phyloP scores from a whole-genome alignment of 2,888 invertebrate species.

The Copidosoma aretas region DNA sequence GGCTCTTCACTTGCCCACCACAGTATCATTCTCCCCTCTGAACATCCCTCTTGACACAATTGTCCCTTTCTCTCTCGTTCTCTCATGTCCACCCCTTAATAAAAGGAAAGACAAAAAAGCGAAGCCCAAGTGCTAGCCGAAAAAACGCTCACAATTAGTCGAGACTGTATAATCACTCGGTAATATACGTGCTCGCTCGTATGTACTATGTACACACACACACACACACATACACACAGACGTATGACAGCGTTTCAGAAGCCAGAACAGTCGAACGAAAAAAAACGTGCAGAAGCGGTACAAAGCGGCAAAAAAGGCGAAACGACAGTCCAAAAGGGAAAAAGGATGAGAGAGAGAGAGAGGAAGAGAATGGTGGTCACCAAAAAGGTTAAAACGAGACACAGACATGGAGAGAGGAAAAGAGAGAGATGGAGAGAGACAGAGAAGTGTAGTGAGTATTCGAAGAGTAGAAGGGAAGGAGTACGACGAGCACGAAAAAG shows the following conservation, averaged over 20 bases:
- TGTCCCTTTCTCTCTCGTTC: not conserved
- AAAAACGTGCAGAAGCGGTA: not conserved
- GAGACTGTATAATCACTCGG: constrained; percentile 55
- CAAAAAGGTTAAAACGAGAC: not conserved
- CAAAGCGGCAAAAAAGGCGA: not conserved
- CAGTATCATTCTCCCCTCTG: not conserved
- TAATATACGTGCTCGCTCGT: constrained; percentile 23
- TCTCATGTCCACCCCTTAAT: not conserved
- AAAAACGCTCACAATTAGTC: constrained; percentile 39
- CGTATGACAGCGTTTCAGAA: constrained; percentile 7
- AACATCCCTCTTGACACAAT: not conserved
- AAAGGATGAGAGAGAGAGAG: constrained; percentile 3
- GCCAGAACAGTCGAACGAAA: not conserved
- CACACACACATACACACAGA: not conserved
- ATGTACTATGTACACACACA: not conserved
- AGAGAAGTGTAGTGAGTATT: not conserved
- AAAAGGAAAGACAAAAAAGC: not conserved
- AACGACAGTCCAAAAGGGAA: not conserved
- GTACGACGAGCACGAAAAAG: not conserved
- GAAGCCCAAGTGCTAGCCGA: not conserved
- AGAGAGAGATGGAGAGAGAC: not conserved
- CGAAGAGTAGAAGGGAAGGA: not conserved
- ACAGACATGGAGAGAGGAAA: constrained; percentile 28
- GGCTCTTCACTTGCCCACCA: not conserved
- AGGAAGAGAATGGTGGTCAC: not conserved